phyloP scores from a whole-genome alignment of 2,113 vertebrate genomes.

The Bambusicola thoracicus region DNA sequence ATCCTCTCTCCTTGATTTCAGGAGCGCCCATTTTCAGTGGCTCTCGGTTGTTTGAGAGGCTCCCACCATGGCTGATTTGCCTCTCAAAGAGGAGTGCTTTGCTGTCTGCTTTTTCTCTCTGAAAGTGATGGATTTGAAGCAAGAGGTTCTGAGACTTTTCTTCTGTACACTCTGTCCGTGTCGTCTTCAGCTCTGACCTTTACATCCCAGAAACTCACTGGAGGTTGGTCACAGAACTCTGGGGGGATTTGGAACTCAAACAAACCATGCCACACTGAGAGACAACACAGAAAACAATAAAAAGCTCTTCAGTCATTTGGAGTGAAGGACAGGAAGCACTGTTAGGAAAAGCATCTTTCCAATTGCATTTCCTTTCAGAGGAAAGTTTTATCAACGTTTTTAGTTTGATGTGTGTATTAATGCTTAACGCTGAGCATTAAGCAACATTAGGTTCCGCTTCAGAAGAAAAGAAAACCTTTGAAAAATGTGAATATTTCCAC shows the following conservation, averaged over 20 bases:
- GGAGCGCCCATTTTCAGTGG: not conserved
- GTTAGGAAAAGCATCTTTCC: not conserved
- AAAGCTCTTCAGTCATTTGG: constrained; percentile 34
- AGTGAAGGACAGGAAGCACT: constrained; percentile 36
- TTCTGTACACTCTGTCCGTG: not conserved
- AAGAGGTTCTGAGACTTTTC: not conserved
- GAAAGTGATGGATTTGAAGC: not conserved
- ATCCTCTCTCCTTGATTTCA: not conserved
- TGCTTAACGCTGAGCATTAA: not conserved
- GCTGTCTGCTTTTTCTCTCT: not conserved
- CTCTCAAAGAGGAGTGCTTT: not conserved
- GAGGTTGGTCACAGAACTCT: constrained; percentile 30
- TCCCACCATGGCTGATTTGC: not conserved
- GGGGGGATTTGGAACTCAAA: not conserved
- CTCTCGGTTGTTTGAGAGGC: not conserved
- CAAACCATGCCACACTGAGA: not conserved
- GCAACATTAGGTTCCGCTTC: not conserved
- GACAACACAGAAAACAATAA: constrained; percentile 19
- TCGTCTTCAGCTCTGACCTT: constrained; percentile 33
- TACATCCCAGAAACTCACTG: not conserved
- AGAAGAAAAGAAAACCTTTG: not conserved
- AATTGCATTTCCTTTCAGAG: constrained; percentile 44
- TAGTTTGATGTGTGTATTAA: not conserved
- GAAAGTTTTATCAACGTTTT: not conserved
- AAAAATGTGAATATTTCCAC: not conserved